A percentile compares a stretch with the other conserved stretches of the same genome.
phyloP scores from a whole-genome alignment of 2,113 vertebrate species.

The Oophaga pumilio region DNA sequence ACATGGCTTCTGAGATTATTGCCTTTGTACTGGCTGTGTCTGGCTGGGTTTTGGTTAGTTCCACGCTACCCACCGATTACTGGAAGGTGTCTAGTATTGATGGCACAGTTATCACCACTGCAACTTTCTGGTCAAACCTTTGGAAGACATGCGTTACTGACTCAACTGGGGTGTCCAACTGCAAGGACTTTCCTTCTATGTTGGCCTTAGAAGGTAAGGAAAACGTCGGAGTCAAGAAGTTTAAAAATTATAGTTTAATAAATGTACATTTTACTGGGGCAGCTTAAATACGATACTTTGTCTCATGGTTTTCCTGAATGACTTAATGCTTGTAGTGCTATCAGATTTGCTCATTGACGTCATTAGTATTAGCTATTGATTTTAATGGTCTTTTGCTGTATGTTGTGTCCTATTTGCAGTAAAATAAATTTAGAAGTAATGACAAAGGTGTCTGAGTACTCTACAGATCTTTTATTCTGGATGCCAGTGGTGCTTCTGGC shows the following conservation, averaged over 20 bases:
- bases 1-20: slow-evolving; percentile 82
- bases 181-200: slow-evolving; percentile 94
- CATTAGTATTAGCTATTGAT: neutral
- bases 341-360: neutral
- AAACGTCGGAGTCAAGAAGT: neutral
- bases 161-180: slow-evolving; percentile 92
- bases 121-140: slow-evolving; percentile 90
- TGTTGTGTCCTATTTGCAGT: neutral
- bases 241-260: neutral
- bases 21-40: slow-evolving; percentile 81
- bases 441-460: neutral
- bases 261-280: too few relatives aligned
- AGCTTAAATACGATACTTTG: too few relatives aligned
- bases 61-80: slow-evolving; percentile 89
- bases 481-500: neutral
- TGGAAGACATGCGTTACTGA: slow-evolving; percentile 95
- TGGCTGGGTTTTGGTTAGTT: slow-evolving; percentile 88
- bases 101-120: slow-evolving; percentile 93
- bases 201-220: slow-evolving; percentile 88
- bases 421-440: neutral
- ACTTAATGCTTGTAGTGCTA: neutral
- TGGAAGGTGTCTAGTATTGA: slow-evolving; percentile 93
- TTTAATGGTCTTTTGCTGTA: neutral
- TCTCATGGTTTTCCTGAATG: too few relatives aligned
- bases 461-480: neutral